Base-by-base conservation (phyloP, 2,888 invertebrate genomes). In the Pammene fasciana region DNA sequence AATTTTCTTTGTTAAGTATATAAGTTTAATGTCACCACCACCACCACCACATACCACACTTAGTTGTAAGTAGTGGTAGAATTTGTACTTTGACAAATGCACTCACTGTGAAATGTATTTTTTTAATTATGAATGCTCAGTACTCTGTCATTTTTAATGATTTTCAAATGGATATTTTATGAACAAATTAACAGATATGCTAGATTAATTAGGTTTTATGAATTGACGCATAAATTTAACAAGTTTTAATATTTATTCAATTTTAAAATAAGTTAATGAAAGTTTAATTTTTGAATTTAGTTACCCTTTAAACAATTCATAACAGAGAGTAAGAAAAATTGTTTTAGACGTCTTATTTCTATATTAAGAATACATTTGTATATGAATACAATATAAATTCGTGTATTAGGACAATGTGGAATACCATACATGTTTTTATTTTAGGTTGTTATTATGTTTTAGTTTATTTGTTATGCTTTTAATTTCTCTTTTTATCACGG, bases 381-480 rank as follows among this genome's bases (percentile, higher is more conserved):
- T 16, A 14, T 14, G 41, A 57, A 11, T 41, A n/a, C 26, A 66
- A 26, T 57, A 16, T 48, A 14, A 43, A 48, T 65, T 56, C 13
- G 54, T 64, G 41, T 65, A 57, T 50, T 43, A 26, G 38, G 55
- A 46, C 34, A 54, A 34, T 46, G 34, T 55, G 13, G 52, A 38
- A 59, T 46, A 34, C 26, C 4, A 4, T 50, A 34, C 46, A 46
- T 46, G 70, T 65, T 70, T 61, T 70, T 65, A 65, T 65, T 65
- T 70, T 65, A 65, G 65, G 65, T 70, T 70, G 70, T 70, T 70
- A 60, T 41, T 52, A 60, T 41, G 65, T 60, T 70, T 65, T 54
- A 65, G 55, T 65, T 65, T 16, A 46, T 50, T 52, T 65, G 64
- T 60, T 70, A 54, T 61, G 60, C 46, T 54, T 68, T 65, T 43